These are phyloP conservation scores for Chrysotoxum bicinctum DNA, from an alignment of 2,888 invertebrate genomes.

Conservation along the genomic window DNA sequence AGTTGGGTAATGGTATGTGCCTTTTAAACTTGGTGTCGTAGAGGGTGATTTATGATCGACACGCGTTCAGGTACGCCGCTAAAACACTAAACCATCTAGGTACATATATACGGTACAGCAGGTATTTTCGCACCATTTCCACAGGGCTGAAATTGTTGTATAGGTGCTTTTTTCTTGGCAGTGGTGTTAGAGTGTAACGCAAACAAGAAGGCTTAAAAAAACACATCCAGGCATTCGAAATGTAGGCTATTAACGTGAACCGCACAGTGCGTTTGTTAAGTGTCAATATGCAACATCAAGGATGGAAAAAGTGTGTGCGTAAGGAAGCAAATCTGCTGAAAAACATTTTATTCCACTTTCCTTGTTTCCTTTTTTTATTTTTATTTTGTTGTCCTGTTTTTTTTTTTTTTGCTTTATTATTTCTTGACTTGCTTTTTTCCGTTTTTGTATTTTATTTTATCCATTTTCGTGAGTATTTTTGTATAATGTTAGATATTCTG, in stretches of 20 bases:
- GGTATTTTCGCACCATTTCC: conserved; percentile 37
- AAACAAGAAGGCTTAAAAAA: neutral
- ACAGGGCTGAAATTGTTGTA: conserved; percentile 24
- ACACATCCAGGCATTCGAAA: conserved; percentile 55
- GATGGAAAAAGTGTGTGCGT: neutral
- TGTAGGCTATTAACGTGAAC: conserved; percentile 68
- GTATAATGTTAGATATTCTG: conserved; percentile 18
- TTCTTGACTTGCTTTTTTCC: conserved; percentile 43
- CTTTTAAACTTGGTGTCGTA: conserved; percentile 65
- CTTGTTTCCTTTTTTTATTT: conserved; percentile 34
- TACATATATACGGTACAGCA: conserved; percentile 31
- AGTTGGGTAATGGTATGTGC: neutral
- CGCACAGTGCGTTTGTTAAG: conserved; percentile 52
- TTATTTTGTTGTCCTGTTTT: conserved; percentile 19
- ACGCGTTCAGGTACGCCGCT: conserved; percentile 69
- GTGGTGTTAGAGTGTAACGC: neutral
- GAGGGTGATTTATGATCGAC: conserved; percentile 70
- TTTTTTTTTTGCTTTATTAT: conserved; percentile 26
- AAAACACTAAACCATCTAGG: conserved; percentile 62
- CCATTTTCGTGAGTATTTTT: conserved; percentile 56
- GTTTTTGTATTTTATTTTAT: conserved; percentile 52
- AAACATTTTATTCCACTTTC: conserved; percentile 42
- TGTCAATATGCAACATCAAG: conserved; percentile 57
- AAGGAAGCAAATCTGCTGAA: conserved; percentile 22
- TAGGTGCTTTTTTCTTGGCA: conserved; percentile 13